These are phyloP conservation scores for Lobophora halterata DNA, from an alignment of 2,888 invertebrate genomes.

Conservation along the genomic window DNA sequence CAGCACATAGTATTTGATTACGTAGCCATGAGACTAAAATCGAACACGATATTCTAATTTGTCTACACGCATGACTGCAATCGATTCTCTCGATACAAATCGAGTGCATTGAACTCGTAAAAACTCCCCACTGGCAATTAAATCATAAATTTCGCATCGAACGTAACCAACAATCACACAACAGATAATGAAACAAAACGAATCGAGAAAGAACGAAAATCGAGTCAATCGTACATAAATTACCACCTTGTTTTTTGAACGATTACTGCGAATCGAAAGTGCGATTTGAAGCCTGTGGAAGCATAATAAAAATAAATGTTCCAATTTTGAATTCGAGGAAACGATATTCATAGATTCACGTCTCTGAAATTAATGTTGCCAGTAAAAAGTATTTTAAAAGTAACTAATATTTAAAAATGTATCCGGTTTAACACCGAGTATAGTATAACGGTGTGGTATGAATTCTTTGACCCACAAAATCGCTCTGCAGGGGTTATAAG, in stretches of 20 bases:
- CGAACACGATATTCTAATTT: conserved; percentile 36
- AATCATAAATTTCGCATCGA: conserved; percentile 77
- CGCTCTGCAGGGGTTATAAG: conserved; percentile 2
- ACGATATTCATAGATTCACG: too few relatives aligned
- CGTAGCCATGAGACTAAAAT: conserved; percentile 17
- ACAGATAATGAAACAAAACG: conserved; percentile 74
- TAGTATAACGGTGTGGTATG: too few relatives aligned
- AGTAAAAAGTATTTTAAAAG: background rate
- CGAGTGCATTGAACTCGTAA: conserved; percentile 47
- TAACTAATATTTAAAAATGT: background rate
- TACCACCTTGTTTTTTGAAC: conserved; percentile 30
- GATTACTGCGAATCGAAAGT: conserved; percentile 25
- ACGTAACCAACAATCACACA: conserved; percentile 77
- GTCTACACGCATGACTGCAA: conserved; percentile 49
- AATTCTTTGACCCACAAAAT: conserved; percentile 4
- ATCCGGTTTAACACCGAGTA: background rate
- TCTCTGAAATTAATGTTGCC: too few relatives aligned
- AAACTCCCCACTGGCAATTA: conserved; percentile 66
- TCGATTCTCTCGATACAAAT: conserved; percentile 29
- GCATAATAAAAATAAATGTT: conserved; percentile 13
- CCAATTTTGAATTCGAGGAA: conserved; percentile 21
- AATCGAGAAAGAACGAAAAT: conserved; percentile 51
- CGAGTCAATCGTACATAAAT: conserved; percentile 47
- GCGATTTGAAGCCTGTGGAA: conserved; percentile 17
- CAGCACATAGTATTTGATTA: conserved; percentile 16